These are phyloP conservation scores for Nemotelus pantherinus DNA, from an alignment of 2,888 invertebrate species.

Conservation along the genomic window DNA sequence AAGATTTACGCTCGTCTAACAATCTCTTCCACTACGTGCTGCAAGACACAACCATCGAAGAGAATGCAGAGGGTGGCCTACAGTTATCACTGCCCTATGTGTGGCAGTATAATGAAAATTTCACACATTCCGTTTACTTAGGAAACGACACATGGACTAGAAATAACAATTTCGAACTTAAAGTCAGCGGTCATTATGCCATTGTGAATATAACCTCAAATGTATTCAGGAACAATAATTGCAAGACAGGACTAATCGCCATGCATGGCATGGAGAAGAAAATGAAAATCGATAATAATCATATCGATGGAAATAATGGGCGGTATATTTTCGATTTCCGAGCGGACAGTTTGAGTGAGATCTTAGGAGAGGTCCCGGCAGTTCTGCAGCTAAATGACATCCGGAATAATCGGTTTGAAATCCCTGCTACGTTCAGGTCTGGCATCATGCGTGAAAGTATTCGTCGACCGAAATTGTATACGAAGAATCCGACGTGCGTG, in stretches of 20 bases:
- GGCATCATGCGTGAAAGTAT: slow-evolving; percentile 59
- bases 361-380: slow-evolving; percentile 85
- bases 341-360: slow-evolving; percentile 93
- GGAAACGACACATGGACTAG: slow-evolving; percentile 87
- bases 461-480: slow-evolving; percentile 55
- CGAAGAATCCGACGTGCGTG: slow-evolving; percentile 78
- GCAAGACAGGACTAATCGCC: slow-evolving; percentile 81
- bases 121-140: slow-evolving; percentile 89
- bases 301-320: slow-evolving; percentile 82
- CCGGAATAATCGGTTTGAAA: slow-evolving; percentile 72
- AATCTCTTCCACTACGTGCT: slow-evolving; percentile 96
- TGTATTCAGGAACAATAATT: slow-evolving; percentile 84
- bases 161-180: slow-evolving; percentile 85
- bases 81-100: slow-evolving; percentile 91
- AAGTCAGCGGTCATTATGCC: slow-evolving; percentile 93
- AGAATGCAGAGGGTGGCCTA: slow-evolving; percentile 88
- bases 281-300: slow-evolving; percentile 82
- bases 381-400: slow-evolving; percentile 81
- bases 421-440: slow-evolving; percentile 54
- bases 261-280: slow-evolving; percentile 97
- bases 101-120: slow-evolving; percentile 94
- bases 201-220: slow-evolving; percentile 88
- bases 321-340: slow-evolving; percentile 86
- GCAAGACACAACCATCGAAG: slow-evolving; percentile 85
- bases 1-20: slow-evolving; percentile 94